Evolutionary conservation across 2,888 invertebrate species (phyloP).

Genomic region (Chydorus sphaericus): DNA sequence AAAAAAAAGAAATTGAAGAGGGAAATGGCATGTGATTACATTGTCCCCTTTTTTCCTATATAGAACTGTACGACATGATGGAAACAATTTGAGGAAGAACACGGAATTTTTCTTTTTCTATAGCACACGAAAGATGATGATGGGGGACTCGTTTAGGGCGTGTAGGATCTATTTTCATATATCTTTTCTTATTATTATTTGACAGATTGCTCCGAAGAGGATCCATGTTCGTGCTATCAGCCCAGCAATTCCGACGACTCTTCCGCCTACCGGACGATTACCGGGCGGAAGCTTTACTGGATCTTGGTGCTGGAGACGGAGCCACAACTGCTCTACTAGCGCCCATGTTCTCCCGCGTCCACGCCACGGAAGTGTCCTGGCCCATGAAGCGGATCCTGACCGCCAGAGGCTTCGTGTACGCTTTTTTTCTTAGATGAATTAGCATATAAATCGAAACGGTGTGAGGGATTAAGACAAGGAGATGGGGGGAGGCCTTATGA

Average conservation of each 20-base stretch:
- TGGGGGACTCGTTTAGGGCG: too few species aligned
- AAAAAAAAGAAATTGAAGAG: background rate
- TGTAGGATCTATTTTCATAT: too few species aligned
- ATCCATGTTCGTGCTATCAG: slow-evolving; percentile 91
- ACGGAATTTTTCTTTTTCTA: background rate
- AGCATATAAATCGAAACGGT: slow-evolving; percentile 4
- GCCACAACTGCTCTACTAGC: slow-evolving; percentile 71
- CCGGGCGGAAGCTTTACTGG: slow-evolving; percentile 39
- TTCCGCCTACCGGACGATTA: slow-evolving; percentile 29
- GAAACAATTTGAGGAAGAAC: slow-evolving; percentile 6
- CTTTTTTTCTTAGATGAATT: slow-evolving; percentile 14
- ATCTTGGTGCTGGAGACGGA: slow-evolving; percentile 93
- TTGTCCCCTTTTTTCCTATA: too few species aligned
- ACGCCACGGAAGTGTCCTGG: slow-evolving; percentile 80
- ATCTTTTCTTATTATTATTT: too few species aligned
- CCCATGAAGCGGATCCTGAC: slow-evolving; percentile 71
- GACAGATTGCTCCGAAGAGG: slow-evolving; percentile 70
- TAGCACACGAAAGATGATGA: too few species aligned
- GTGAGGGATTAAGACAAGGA: background rate
- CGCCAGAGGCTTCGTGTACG: slow-evolving; percentile 60
- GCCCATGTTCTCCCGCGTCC: slow-evolving; percentile 52
- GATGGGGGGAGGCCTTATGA: too few species aligned
- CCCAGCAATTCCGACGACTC: slow-evolving; percentile 55
- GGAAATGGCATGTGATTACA: slow-evolving; percentile 7
- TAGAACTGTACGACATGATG: slow-evolving; percentile 5